phyloP scores from a whole-genome alignment of 2,888 invertebrate species.

The Trissolcus brochymenae region DNA sequence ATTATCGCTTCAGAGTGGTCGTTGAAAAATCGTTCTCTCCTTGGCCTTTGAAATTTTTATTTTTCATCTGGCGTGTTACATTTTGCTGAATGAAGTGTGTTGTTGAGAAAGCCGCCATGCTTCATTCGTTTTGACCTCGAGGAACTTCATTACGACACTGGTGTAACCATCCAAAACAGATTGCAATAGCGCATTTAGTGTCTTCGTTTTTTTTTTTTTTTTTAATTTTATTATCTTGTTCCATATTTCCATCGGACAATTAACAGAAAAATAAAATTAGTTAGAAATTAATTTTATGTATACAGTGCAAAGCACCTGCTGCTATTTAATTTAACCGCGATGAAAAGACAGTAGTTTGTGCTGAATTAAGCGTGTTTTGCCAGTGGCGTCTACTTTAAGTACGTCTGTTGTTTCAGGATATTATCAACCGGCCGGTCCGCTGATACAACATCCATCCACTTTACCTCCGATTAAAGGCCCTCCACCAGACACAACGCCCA shows the following conservation, averaged over 20 bases:
- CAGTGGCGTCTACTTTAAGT: too few relatives aligned
- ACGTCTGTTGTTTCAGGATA: conserved; percentile 81
- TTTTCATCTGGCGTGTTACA: conserved; percentile 29
- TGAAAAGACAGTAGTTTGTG: too few relatives aligned
- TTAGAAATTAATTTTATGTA: background rate
- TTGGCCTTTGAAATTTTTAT: conserved; percentile 4
- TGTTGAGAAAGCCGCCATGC: conserved; percentile 45
- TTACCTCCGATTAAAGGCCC: conserved; percentile 72
- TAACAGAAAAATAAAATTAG: background rate
- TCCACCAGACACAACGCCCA: conserved; percentile 73
- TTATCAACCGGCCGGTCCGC: conserved; percentile 94
- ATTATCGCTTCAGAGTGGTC: too few relatives aligned
- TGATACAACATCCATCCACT: conserved; percentile 81
- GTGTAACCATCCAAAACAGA: conserved; percentile 51
- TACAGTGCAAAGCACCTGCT: too few relatives aligned
- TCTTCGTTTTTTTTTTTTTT: conserved; percentile 4
- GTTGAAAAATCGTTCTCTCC: too few relatives aligned
- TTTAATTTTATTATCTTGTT: background rate
- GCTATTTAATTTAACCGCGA: too few relatives aligned
- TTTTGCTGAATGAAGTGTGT: conserved; percentile 22
- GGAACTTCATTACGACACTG: conserved; percentile 52
- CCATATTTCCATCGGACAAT: background rate
- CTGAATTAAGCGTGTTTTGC: too few relatives aligned
- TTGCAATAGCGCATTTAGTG: conserved; percentile 38
- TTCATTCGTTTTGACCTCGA: conserved; percentile 52